Conservation (phyloP, 2,888 invertebrate species). For the Epirrhoe tristata region DNA sequence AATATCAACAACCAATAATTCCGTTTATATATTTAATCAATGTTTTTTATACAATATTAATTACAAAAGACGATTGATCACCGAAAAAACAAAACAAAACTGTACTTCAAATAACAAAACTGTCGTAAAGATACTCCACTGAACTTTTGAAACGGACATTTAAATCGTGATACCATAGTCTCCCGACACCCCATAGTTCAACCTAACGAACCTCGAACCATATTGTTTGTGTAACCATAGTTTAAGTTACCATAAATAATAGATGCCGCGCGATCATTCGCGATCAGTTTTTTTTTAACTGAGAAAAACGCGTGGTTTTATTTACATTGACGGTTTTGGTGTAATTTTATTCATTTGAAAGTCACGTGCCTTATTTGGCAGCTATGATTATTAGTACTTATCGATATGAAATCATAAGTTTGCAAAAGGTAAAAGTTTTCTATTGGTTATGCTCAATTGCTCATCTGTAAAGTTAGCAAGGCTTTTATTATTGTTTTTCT, state of each 20-base stretch:
- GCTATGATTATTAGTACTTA: too few species aligned
- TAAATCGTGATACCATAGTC: conserved; percentile 28
- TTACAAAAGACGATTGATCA: too few species aligned
- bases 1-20: too few species aligned
- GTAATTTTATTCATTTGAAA: background rate
- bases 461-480: too few species aligned
- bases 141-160: conserved; percentile 14
- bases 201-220: conserved; percentile 72
- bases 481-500: too few species aligned
- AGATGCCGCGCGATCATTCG: conserved; percentile 41
- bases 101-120: too few species aligned
- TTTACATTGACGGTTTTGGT: conserved; percentile 41
- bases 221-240: conserved; percentile 78
- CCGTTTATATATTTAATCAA: too few species aligned
- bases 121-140: background rate
- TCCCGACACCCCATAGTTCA: conserved; percentile 49
- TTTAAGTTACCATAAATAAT: conserved; percentile 75
- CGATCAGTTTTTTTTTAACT: conserved; percentile 23
- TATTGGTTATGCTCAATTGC: too few species aligned
- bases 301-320: conserved; percentile 17
- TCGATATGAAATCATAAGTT: background rate
- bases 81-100: too few species aligned
- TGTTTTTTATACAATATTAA: too few species aligned
- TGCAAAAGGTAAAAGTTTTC: background rate
- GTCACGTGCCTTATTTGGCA: too few species aligned